Percentiles rank a stretch among this genome's conserved stretches.
Evolutionary conservation across 2,797 vertebrate genomes (phyloP).

Genomic region (Harpagifer antarcticus): DNA sequence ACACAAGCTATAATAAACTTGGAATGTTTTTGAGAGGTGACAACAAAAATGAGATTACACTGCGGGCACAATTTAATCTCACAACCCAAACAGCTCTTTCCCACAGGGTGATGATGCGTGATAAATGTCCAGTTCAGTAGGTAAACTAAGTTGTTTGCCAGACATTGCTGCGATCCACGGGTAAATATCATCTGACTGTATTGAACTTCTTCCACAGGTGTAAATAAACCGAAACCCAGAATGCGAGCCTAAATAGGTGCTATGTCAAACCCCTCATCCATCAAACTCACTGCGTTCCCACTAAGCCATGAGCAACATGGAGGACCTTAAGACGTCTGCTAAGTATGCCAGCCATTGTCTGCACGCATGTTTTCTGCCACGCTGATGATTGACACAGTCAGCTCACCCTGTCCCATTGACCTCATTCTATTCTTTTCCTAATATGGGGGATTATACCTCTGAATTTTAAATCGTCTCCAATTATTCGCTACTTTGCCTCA

Average conservation of each 20-base stretch:
- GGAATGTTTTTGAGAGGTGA: conserved; percentile 43
- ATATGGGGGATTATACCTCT: conserved; percentile 62
- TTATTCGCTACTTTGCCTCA: conserved; percentile 58
- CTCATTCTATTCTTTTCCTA: conserved; percentile 64
- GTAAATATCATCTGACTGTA: conserved; percentile 40
- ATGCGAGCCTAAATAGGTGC: conserved; percentile 46
- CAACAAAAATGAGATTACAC: conserved; percentile 43
- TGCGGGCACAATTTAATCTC: conserved; percentile 35
- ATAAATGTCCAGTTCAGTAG: conserved; percentile 42
- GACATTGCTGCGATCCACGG: conserved; percentile 25
- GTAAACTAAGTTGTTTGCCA: conserved; percentile 29
- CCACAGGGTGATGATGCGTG: conserved; percentile 26
- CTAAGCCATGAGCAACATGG: conserved; percentile 63
- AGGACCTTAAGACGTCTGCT: conserved; percentile 73
- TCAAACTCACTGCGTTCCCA: conserved; percentile 61
- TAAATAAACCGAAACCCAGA: conserved; percentile 56
- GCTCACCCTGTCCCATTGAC: conserved; percentile 81
- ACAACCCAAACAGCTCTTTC: conserved; percentile 46
- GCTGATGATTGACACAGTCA: conserved; percentile 82
- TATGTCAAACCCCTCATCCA: conserved; percentile 59
- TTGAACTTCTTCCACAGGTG: conserved; percentile 54
- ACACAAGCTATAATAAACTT: conserved; percentile 40
- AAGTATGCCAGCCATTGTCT: conserved; percentile 83
- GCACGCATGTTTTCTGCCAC: conserved; percentile 76
- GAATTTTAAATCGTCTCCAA: conserved; percentile 60